phyloP scores from a whole-genome alignment of 2,888 invertebrate species.

The Ophioninae sp. region DNA sequence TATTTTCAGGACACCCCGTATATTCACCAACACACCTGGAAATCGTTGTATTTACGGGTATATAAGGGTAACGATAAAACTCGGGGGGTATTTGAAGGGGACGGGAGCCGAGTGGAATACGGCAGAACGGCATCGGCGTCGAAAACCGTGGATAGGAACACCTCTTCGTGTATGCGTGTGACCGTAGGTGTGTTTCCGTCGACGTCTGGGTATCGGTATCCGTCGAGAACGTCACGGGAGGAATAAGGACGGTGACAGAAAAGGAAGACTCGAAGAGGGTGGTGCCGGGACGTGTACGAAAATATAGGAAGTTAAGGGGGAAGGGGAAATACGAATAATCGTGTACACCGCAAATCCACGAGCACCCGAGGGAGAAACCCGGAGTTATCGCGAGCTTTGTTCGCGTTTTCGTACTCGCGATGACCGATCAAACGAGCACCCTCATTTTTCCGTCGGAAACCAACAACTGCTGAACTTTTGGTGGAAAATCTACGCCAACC shows the following conservation, averaged over 20 bases:
- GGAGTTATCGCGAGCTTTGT: constrained; percentile 40
- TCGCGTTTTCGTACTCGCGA: not conserved
- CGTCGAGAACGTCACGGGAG: constrained; percentile 43
- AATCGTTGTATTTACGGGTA: no score
- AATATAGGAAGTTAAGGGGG: constrained; percentile 60
- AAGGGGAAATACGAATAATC: constrained; percentile 68
- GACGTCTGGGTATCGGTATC: not conserved
- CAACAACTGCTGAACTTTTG: constrained; percentile 36
- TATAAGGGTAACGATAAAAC: constrained; percentile 7
- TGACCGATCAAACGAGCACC: constrained; percentile 65
- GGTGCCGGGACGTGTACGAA: constrained; percentile 57
- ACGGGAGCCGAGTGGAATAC: constrained; percentile 53
- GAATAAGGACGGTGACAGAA: constrained; percentile 58
- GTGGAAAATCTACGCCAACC: no score
- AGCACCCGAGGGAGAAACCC: constrained; percentile 65
- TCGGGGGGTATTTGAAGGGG: constrained; percentile 41
- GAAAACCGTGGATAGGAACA: constrained; percentile 52
- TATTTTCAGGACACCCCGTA: no score
- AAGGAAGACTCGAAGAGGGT: constrained; percentile 58
- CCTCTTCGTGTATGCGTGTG: not conserved
- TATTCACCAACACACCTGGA: no score
- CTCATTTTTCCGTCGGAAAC: constrained; percentile 53
- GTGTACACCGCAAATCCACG: constrained; percentile 74
- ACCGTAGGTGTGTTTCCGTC: no score
- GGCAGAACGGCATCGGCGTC: constrained; percentile 52